A percentile compares a stretch with the other conserved stretches of the same genome.
These are phyloP conservation scores for Leptopilina clavipes DNA, from an alignment of 1,140 invertebrate species.

Conservation along the genomic window DNA sequence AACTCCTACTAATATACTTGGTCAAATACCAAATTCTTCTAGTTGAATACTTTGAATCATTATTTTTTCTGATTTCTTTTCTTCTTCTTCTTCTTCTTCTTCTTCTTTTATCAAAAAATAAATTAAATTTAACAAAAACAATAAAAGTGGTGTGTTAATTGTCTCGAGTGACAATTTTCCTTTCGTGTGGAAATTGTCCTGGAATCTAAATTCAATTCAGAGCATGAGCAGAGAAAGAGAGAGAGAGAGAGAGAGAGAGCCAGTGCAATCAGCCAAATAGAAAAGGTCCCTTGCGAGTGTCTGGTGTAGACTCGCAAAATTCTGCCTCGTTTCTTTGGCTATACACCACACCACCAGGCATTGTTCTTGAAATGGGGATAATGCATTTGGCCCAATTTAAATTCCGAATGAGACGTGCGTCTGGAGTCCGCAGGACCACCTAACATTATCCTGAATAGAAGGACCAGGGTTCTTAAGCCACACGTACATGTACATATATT, in stretches of 20 bases:
- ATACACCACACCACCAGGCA: neutral
- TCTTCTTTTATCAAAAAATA: no score
- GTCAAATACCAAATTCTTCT: no score
- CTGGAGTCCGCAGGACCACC: conserved; percentile 56
- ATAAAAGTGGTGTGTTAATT: neutral
- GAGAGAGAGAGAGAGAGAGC: no score
- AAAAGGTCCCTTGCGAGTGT: conserved; percentile 32
- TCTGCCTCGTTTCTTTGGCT: conserved; percentile 51
- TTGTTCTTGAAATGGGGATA: conserved; percentile 37
- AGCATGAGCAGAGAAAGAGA: neutral
- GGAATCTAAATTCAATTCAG: conserved; percentile 24
- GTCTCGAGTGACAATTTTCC: neutral
- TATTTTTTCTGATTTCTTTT: no score
- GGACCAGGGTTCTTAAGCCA: conserved; percentile 56
- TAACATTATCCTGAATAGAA: conserved; percentile 63
- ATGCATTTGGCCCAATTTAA: conserved; percentile 62
- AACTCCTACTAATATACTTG: no score
- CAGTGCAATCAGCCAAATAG: conserved; percentile 30
- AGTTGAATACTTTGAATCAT: no score
- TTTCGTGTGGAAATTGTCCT: neutral
- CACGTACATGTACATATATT: conserved; percentile 46
- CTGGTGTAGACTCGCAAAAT: conserved; percentile 36
- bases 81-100: no score
- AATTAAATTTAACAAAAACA: neutral
- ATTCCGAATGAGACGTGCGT: conserved; percentile 56